phyloP scores from a whole-genome alignment of 2,797 vertebrate genomes.

The Echeneis naucrates region DNA sequence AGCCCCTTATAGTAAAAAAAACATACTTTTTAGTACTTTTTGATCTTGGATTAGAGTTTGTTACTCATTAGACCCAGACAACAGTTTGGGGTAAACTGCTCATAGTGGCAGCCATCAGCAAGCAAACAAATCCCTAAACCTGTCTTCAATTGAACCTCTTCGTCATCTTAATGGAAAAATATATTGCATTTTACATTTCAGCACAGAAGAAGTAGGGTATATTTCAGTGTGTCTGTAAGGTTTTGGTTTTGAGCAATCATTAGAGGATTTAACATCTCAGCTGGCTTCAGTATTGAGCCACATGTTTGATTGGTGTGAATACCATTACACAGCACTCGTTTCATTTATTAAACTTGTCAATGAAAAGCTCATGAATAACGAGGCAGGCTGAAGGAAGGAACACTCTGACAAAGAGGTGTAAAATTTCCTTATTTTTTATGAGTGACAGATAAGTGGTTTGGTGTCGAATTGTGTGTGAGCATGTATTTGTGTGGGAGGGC shows the following conservation, averaged over 20 bases:
- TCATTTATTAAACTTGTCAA: slow-evolving; percentile 29
- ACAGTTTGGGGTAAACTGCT: too few relatives aligned
- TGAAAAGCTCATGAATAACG: slow-evolving; percentile 21
- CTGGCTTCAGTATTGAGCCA: slow-evolving; percentile 21
- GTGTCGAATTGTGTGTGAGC: slow-evolving; percentile 12
- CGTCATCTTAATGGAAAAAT: not conserved
- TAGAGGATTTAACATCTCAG: slow-evolving; percentile 39
- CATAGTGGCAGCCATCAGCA: too few relatives aligned
- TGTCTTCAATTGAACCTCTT: not conserved
- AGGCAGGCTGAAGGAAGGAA: not conserved
- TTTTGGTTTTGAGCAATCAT: slow-evolving; percentile 40
- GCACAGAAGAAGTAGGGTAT: slow-evolving; percentile 1
- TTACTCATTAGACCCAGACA: slow-evolving; percentile 30
- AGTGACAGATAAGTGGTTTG: slow-evolving; percentile 7
- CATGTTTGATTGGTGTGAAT: slow-evolving; percentile 26
- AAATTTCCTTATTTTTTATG: slow-evolving; percentile 11
- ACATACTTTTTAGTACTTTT: slow-evolving; percentile 1
- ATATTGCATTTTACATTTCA: not conserved
- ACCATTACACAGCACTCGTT: slow-evolving; percentile 25
- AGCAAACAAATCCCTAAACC: slow-evolving; percentile 1
- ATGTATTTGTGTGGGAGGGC: slow-evolving; percentile 25
- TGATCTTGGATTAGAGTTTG: slow-evolving; percentile 1
- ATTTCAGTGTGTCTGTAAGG: slow-evolving; percentile 5
- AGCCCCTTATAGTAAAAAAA: too few relatives aligned
- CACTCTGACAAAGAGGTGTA: not conserved